Conservation (phyloP, 2,888 invertebrate genomes). For the Hanleya hanleyi region DNA sequence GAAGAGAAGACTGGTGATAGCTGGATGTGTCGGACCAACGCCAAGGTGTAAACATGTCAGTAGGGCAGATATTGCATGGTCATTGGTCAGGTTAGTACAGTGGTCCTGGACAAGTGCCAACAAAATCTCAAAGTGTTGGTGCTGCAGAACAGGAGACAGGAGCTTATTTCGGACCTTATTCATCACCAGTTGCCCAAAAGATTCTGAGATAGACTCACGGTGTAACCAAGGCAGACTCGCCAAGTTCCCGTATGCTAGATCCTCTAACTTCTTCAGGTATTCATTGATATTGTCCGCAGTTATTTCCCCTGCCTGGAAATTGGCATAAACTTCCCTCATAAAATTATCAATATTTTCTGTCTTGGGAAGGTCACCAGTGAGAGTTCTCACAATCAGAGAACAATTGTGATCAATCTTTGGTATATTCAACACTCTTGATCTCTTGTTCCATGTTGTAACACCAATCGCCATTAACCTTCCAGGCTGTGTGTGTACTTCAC, state of each 20-base stretch:
- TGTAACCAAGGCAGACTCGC: conserved; percentile 31
- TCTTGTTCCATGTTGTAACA: too few species aligned
- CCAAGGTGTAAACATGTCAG: conserved; percentile 18
- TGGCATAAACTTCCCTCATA: too few species aligned
- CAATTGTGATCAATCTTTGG: too few species aligned
- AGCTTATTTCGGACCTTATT: conserved; percentile 19
- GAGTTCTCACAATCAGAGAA: too few species aligned
- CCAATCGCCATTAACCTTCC: too few species aligned
- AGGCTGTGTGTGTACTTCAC: too few species aligned
- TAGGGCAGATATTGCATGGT: conserved; percentile 19
- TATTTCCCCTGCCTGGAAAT: too few species aligned
- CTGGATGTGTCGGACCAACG: neutral
- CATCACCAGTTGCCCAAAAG: conserved; percentile 35
- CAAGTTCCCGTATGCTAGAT: conserved; percentile 21
- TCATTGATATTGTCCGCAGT: neutral
- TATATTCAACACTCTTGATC: too few species aligned
- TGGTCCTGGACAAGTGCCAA: conserved; percentile 8
- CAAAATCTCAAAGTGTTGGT: conserved; percentile 17
- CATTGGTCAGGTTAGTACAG: conserved; percentile 16
- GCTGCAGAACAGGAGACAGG: conserved; percentile 14
- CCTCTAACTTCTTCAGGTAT: conserved; percentile 8
- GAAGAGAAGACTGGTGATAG: conserved; percentile 16
- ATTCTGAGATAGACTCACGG: conserved; percentile 19
- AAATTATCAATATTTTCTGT: too few species aligned
- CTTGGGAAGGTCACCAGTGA: too few species aligned